Base-by-base conservation (phyloP, 2,797 vertebrate genomes). In the Pogoniulus pusillus region DNA sequence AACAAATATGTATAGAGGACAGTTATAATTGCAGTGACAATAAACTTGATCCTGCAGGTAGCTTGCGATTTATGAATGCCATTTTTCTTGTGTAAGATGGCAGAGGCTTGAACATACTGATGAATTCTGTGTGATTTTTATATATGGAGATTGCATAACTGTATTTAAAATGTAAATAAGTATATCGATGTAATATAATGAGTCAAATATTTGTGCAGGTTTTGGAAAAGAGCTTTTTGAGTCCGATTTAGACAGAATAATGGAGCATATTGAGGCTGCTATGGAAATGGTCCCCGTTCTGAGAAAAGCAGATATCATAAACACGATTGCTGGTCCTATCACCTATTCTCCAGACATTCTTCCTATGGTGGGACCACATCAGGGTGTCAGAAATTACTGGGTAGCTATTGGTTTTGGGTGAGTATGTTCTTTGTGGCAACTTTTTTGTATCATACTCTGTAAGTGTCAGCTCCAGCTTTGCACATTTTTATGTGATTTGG, bases 171-270 rank as follows among this genome's bases (percentile, higher is more conserved):
- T 62, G 5, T 64, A 41, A 29, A 5, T 78, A 29, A 75, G 86
- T 83, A 23, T 47, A 47, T 63, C 18, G 54, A 3, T 63, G 17
- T 65, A 79, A 58, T 63, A 35, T 90, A 88, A 89, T 39, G 10
- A 80, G 5, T 71, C 20, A 57, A 53, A 54, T 93, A 24, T 95
- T 93, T 93, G 47, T 93, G 26, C 94, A 99, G 99, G 98, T 85
- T 99, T 99, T 78, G 99, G 99, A 55, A 99, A 99, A 96, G 99
- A 99, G 92, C 97, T 99, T 92, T 99, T 99, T 96, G 99, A 99
- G 94, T 99, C 99, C 3, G 99, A 99, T 94, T 98, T 99, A n/a
- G 99, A 99, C 97, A 97, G 99, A 87, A 99, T 99, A 93, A 99
- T 98, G 98, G 98, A 99, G 29, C 97, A 99, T 12, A 95, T 99